Percentiles rank a stretch among this genome's conserved stretches.
Conservation (phyloP, 2,797 vertebrate genomes). For the Anguilla anguilla region DNA sequence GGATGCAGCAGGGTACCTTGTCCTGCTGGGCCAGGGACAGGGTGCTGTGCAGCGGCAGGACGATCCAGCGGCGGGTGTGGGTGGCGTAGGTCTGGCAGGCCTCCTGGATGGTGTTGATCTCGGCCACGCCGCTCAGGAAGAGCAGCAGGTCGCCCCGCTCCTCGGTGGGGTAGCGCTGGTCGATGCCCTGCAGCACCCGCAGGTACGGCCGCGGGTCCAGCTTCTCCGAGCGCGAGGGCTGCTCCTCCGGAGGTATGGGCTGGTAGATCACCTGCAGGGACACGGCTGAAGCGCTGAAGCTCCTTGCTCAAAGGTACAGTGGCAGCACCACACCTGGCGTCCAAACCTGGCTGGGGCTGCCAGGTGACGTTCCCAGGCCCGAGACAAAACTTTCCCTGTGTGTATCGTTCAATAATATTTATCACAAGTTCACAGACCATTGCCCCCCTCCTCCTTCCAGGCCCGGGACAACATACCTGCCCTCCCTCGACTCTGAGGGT, state of each 20-base stretch:
- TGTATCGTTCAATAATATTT: no score
- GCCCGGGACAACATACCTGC: no score
- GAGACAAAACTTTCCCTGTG: no score
- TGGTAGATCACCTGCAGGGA: constrained; percentile 84
- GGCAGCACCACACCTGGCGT: neutral
- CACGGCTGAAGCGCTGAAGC: neutral
- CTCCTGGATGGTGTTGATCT: constrained; percentile 83
- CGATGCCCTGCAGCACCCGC: constrained; percentile 86
- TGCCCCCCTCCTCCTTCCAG: no score
- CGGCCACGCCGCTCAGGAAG: constrained; percentile 89
- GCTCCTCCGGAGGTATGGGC: constrained; percentile 79
- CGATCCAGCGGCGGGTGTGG: constrained; percentile 84
- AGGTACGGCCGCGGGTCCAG: constrained; percentile 86
- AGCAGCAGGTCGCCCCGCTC: constrained; percentile 88
- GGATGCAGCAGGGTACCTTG: constrained; percentile 69
- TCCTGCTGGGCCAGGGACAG: constrained; percentile 88
- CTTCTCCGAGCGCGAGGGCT: constrained; percentile 74
- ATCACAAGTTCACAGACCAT: no score
- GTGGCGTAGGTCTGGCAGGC: constrained; percentile 82
- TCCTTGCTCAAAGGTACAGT: no score
- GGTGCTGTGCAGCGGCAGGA: constrained; percentile 86
- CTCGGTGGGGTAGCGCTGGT: constrained; percentile 81
- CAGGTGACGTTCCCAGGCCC: no score
- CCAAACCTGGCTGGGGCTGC: neutral
- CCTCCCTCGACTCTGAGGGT: no score